Evolutionary conservation across 2,888 invertebrate genomes (phyloP), one percentile per base, ranked within the genome.

Genomic region (Galerucella calmariensis): DNA sequence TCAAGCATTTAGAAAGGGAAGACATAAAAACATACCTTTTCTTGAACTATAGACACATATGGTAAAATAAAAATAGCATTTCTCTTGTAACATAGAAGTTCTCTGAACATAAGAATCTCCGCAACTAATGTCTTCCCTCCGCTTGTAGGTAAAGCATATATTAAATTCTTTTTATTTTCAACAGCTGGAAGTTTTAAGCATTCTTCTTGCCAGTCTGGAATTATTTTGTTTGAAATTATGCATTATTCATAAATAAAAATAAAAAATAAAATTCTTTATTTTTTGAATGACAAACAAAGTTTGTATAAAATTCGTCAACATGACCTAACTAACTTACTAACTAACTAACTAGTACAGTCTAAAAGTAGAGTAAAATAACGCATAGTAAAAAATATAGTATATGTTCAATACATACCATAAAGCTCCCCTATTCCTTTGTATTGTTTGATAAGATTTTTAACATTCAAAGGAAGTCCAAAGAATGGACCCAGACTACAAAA

Each of bases 111-210:
- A 66, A 99, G 89, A 75, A 99, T 94, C 88, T 99, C 99, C 0
- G 99, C 98, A 12, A 99, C 97, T 44, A 99, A 88, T 1, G 99
- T 99, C 89, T 99, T 99, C 0, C 98, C 99, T 1, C 98, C 98
- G 84, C 98, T 97, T 0, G 98, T 99, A 0, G 99, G 98, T 59
- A 98, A 87, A 0, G 97, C 95, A 84, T 98, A 97, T 75, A 99
- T 93, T 61, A 98, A 89, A 88, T 99, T 99, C 78, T 89, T 90
- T 58, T 93, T 91, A 12, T 91, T 87, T 74, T 90, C 88, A 35
- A 97, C 89, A 2, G 95, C 94, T n/a, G 92, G 90, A 53, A 97
- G 88, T 75, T 91, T 92, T 5, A 98, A 88, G 85, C 98, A 98
- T 88, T 97, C 96, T 81, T 94, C 91, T 89, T 99, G 98, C 98